phyloP scores from a whole-genome alignment of 2,888 invertebrate species.

The Diogma glabrata region DNA sequence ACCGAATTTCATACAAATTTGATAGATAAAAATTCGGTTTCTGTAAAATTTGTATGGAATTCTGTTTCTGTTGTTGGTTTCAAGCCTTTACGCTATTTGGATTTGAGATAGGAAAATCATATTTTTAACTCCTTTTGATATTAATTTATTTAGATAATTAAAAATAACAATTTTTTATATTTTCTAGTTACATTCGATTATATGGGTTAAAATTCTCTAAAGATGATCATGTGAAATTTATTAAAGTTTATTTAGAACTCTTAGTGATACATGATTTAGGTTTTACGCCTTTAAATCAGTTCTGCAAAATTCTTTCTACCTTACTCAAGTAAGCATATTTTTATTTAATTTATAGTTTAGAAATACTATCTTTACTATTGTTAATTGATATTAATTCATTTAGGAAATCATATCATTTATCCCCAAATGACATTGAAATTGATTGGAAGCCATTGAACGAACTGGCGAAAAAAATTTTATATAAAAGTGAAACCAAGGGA shows the following conservation, averaged over 20 bases:
- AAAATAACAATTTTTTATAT: no score
- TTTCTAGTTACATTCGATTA: constrained; percentile 72
- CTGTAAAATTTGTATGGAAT: no score
- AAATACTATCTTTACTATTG: constrained; percentile 11
- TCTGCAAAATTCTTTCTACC: constrained; percentile 16
- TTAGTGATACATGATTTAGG: constrained; percentile 66
- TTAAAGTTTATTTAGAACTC: constrained; percentile 68
- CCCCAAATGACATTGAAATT: constrained; percentile 65
- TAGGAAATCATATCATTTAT: constrained; percentile 65
- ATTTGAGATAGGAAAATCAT: no score
- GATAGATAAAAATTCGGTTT: no score
- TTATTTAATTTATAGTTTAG: constrained; percentile 10
- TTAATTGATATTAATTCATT: constrained; percentile 19
- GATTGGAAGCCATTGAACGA: constrained; percentile 77
- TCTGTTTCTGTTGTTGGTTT: no score
- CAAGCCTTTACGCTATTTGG: no score
- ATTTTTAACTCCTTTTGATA: no score
- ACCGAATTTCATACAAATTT: no score
- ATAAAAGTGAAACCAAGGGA: constrained; percentile 19
- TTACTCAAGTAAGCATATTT: constrained; percentile 17
- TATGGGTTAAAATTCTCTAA: constrained; percentile 83
- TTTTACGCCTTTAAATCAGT: constrained; percentile 29
- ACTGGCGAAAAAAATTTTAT: constrained; percentile 18
- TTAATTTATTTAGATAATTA: no score
- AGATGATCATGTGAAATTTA: constrained; percentile 73